These are phyloP conservation scores for Polydrusus tereticollis DNA, from an alignment of 2,888 invertebrate genomes.

Conservation along the genomic window DNA sequence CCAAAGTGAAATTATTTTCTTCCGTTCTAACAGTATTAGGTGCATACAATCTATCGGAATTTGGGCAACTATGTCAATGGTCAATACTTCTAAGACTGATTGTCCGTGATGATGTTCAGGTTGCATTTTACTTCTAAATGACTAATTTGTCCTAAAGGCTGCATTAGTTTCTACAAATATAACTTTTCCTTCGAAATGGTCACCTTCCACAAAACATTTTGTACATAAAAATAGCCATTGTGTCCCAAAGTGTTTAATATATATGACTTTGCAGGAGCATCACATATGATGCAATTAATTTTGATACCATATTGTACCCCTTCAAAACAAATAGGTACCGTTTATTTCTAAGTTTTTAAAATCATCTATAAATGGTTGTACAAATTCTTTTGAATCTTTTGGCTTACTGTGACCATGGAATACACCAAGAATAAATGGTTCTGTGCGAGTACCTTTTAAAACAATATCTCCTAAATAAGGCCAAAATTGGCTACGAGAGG, in stretches of 20 bases:
- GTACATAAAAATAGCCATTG: conserved; percentile 36
- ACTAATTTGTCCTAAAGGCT: conserved; percentile 14
- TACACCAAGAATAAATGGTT: conserved; percentile 31
- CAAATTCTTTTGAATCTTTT: conserved; percentile 28
- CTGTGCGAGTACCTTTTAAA: neutral
- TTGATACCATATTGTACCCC: conserved; percentile 15
- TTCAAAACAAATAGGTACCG: conserved; percentile 33
- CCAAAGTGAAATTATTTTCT: conserved; percentile 11
- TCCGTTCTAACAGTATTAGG: conserved; percentile 12
- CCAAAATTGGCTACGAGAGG: conserved; percentile 1
- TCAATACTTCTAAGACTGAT: conserved; percentile 18
- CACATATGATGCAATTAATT: conserved; percentile 33
- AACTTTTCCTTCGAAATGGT: conserved; percentile 1
- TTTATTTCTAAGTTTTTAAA: conserved; percentile 19
- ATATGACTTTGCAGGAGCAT: conserved; percentile 36
- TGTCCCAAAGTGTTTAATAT: conserved; percentile 34
- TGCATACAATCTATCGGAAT: conserved; percentile 25
- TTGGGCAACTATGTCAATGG: conserved; percentile 5
- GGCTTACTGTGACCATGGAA: conserved; percentile 36
- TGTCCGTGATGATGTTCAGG: conserved; percentile 16
- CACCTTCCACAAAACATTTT: conserved; percentile 33
- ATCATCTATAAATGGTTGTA: conserved; percentile 34
- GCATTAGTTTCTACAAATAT: conserved; percentile 11
- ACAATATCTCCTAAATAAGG: neutral
- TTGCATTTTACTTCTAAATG: conserved; percentile 7